Evolutionary conservation across 37 sponge, comb jelly and placozoan genomes (phyloP), one percentile per base, ranked within the genome.

Genomic region (Halisarca cf. caerulea): DNA sequence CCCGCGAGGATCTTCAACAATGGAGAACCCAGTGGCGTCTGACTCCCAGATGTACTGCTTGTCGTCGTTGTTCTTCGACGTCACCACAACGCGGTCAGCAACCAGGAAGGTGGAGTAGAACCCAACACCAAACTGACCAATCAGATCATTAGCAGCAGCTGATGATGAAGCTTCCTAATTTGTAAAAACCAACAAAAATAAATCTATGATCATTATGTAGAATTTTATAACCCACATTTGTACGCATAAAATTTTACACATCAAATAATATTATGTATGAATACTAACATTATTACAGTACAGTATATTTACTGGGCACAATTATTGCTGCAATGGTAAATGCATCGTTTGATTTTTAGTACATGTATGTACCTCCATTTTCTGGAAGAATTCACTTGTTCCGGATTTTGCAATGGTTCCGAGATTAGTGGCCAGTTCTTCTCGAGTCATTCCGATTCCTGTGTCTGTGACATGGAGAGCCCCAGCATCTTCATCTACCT

Each of bases 51-150:
- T 96, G 86, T 92, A 81, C 89, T 98, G 99, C 58, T 91, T 84
- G 72, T 96, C 97, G 39, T 89, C 86, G 60, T 98, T 98, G 80
- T 94, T 92, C 59, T 98, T 98, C 68, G 91, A 92, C 9, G 99
- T 98, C 37, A 98, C 99, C 42, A 98, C 87, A 41, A 98, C 99
- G 42, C 91, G 90, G 82, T 98, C 97, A 53, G 99, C 95, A 66
- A 98, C 97, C 58, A 98, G 89, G 92, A 98, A 98, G 45, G 97
- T 57, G 4, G 99, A 98, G 89, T 98, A 98, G 85, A 98, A 98
- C 23, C 99, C 99, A n/a, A 98, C 99, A 85, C 99, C 99, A 90
- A 98, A 98, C 77, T 98, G 99, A 44, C 99, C 99, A 89, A 98
- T 98, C 86, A 98, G 78, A 85, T 98, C 99, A 24, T 69, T 83